A percentile compares a stretch with the other conserved stretches of the same genome.
These are phyloP conservation scores for Dipodomys ordii DNA, from an alignment of 2,113 vertebrate species.

Conservation along the genomic window DNA sequence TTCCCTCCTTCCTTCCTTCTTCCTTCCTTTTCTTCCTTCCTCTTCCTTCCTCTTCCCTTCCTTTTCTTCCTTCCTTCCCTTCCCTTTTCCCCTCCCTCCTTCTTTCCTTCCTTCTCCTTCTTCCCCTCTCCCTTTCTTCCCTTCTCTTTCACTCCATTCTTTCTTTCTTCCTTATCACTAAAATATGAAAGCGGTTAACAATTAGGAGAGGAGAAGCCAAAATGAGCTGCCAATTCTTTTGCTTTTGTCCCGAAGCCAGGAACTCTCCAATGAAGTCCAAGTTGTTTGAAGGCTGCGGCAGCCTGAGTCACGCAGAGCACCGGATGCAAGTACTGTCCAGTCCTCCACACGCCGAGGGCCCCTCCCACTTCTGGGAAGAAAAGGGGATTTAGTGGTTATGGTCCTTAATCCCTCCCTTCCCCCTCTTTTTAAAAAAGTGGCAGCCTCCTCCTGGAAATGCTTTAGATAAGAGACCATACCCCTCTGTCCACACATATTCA, in stretches of 20 bases:
- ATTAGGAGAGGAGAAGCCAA: constrained; percentile 4
- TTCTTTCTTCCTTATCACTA: not conserved
- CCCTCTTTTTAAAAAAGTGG: not conserved
- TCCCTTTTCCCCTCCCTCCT: too few relatives aligned
- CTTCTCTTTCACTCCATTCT: too few relatives aligned
- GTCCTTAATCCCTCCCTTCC: not conserved
- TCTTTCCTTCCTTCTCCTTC: not conserved
- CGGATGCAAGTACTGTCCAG: not conserved
- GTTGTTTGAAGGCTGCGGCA: not conserved
- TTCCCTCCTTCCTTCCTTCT: not conserved
- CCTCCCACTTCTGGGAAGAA: constrained; percentile 57
- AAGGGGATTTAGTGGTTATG: constrained; percentile 18
- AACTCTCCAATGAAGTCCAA: not conserved
- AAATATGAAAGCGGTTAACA: not conserved
- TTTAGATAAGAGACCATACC: constrained; percentile 57
- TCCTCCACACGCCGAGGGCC: not conserved
- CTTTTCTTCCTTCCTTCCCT: too few relatives aligned
- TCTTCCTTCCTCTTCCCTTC: too few relatives aligned
- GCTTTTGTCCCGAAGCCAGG: constrained; percentile 2
- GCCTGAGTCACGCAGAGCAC: not conserved
- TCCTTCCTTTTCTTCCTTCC: too few relatives aligned
- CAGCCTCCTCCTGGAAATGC: not conserved
- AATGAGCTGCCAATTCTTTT: not conserved
- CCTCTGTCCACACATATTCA: constrained; percentile 39
- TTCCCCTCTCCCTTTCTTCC: too few relatives aligned